Base-by-base conservation (phyloP, 2,888 invertebrate species). In the Himalopsyche japonica region DNA sequence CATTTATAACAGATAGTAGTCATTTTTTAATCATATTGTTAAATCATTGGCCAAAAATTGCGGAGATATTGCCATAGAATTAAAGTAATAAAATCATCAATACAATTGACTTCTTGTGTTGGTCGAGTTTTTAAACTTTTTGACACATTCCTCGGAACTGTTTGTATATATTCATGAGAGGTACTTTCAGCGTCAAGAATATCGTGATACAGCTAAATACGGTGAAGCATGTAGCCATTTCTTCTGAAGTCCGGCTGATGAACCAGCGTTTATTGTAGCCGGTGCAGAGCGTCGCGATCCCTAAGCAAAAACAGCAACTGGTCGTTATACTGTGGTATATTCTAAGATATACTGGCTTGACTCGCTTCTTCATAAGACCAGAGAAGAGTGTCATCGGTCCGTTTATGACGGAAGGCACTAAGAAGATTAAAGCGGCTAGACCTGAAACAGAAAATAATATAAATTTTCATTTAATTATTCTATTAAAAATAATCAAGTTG, bases 211-310 rank as follows among this genome's bases (percentile, higher is more conserved):
- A 81, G 57, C 81, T 85, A 43, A 86, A 83, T 4, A 85, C 84
- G 15, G 80, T 79, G 43, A 87, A 82, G 70, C 83, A 81, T 12
- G 82, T 80, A 3, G 78, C 80, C 10, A 86, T 27, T 24, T 86
- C 87, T 7, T 47, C 64, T 5, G 82, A 76, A 4, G 85, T 82
- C 49, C 81, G 79, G 43, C n/a, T 80, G 48, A 18, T 43, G 48
- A 87, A 86, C 87, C 87, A 87, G 1, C 34, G 77, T 82, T 85
- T 84, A 20, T 86, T n/a, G 77, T 79, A 87, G 20, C 87, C 87
- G 15, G 81, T 47, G 32, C 70, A 77, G 15, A 87, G 84, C 43
- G 77, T 78, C 7, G 82, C 27, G 18, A 86, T 78, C 15, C 86
- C 87, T 20, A 87, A 12, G 32, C 43, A 34, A 47, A 86, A 87